These are phyloP conservation scores for Drosophila koepferae DNA, from an alignment of 2,888 invertebrate species.

Conservation along the genomic window DNA sequence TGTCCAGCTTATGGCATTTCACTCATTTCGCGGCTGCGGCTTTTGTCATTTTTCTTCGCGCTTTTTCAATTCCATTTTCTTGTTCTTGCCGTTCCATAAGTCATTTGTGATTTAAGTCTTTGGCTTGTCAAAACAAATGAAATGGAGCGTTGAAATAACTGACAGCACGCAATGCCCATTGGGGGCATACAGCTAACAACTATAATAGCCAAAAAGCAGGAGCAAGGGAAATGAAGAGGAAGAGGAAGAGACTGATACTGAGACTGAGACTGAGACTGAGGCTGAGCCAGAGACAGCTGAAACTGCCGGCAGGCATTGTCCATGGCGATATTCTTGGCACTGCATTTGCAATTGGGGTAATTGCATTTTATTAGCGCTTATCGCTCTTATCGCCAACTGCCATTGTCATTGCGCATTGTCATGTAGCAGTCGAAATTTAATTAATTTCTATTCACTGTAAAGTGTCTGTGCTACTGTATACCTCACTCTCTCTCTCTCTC, in stretches of 20 bases:
- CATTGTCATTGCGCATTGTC: constrained; percentile 46
- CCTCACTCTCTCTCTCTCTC: not conserved
- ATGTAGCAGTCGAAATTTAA: constrained; percentile 43
- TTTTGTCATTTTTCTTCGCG: constrained; percentile 62
- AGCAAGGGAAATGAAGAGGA: not conserved
- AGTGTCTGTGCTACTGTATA: not conserved
- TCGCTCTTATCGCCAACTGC: constrained; percentile 32
- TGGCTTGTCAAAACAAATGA: constrained; percentile 78
- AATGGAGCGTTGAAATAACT: constrained; percentile 77
- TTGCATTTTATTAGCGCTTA: constrained; percentile 76
- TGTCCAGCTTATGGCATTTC: constrained; percentile 66
- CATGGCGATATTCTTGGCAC: constrained; percentile 28
- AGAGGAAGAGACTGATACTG: not conserved
- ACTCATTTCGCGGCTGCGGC: constrained; percentile 59
- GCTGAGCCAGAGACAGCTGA: not conserved
- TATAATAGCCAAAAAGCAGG: not conserved
- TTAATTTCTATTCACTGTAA: constrained; percentile 39
- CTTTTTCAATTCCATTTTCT: constrained; percentile 21
- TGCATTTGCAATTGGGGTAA: constrained; percentile 46
- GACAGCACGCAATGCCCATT: constrained; percentile 56
- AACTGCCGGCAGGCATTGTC: constrained; percentile 31
- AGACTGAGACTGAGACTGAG: not conserved
- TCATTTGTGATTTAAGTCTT: constrained; percentile 73
- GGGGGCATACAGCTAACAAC: constrained; percentile 4
- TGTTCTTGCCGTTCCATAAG: constrained; percentile 43